Evolutionary conservation across 2,888 invertebrate species (phyloP), one percentile per base, ranked within the genome.

Genomic region (Abscondita cerata): DNA sequence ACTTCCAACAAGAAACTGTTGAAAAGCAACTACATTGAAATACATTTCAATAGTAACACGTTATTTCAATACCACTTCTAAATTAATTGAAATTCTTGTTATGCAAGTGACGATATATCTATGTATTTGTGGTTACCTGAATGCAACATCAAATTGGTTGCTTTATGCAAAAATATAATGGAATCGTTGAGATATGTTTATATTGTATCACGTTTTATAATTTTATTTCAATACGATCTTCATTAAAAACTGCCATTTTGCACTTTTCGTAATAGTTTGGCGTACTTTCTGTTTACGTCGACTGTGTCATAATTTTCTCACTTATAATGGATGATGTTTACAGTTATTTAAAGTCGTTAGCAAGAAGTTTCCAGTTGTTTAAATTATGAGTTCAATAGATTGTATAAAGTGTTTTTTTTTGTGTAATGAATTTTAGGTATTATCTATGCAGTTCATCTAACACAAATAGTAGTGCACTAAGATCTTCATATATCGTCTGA

Each of bases 121-220:
- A 25, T 25, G 41, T 41, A 31, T 41, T 31, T 16, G 52, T 31
- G 52, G 41, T 33, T 52, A 40, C 41, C 52, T 52, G 41, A 33
- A 51, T 51, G 34, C 16, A 34, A 13, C 41, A 40, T 16, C 18
- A 41, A 52, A 52, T 41, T 41, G 41, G 6, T 25, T 8, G 34
- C 44, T 15, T 53, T 33, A 33, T 46, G 53, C 44, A 25, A 41
- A n/a, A 33, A n/a, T n/a, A 16, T 40, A 53, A 53, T 20, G 31
- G 41, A 33, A 16, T 31, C 44, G 16, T 16, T 18, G 25, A 12
- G 12, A 36, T 36, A 25, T 25, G 2, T 6, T 25, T 25, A 4
- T 4, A 25, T 25, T 25, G 4, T 4, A 25, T 6, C 6, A 25
- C 25, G 25, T 25, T 25, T 25, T 25, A 25, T 25, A 25, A 25